Evolutionary conservation across 2,888 invertebrate species (phyloP), one percentile per base, ranked within the genome.

Genomic region (Ormyrus labotus): DNA sequence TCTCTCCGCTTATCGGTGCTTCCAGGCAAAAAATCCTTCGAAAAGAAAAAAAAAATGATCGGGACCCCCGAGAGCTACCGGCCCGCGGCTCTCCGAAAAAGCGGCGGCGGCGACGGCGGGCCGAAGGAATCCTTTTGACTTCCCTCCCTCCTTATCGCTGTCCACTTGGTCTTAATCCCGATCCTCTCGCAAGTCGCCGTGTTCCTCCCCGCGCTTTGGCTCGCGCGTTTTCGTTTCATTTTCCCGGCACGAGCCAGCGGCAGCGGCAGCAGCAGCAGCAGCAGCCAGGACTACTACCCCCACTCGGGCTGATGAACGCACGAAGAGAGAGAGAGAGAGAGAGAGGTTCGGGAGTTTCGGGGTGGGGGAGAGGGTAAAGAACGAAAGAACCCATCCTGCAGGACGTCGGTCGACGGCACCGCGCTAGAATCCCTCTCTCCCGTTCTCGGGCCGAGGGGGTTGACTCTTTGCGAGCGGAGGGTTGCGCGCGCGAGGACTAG

Each of bases 351-450:
- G 60, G 10, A 60, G 6, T 0, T 19, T 5, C 8, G 34, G 48
- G 10, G 45, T 34, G 57, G 6, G 11, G 57, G 69, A 6, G 64
- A 48, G 73, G 45, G 47, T 13, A 63, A 63, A 11, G 61, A 81
- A 80, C 75, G 83, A 80, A 83, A 83, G 84, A 82, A 84, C 81
- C 84, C 85, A 86, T 88, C 86, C 87, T 86, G 85, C 85, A 87
- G 87, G 87, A 87, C 86, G 85, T 87, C 84, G 86, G 84, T 75
- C 69, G 76, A 67, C 75, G 67, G 53, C 85, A 84, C 80, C 57
- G 79, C 55, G 51, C 9, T 51, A 75, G 51, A 53, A 67, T 69
- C 68, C 19, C 80, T 34, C 63, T 61, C 51, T n/a, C 58, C 13
- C 71, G 48, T 64, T 51, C 45, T n/a, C 19, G 19, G 19, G 19